A percentile compares a stretch with the other conserved stretches of the same genome.
Evolutionary conservation across 2,113 vertebrate species (phyloP).

Genomic region (Thomomys bottae): DNA sequence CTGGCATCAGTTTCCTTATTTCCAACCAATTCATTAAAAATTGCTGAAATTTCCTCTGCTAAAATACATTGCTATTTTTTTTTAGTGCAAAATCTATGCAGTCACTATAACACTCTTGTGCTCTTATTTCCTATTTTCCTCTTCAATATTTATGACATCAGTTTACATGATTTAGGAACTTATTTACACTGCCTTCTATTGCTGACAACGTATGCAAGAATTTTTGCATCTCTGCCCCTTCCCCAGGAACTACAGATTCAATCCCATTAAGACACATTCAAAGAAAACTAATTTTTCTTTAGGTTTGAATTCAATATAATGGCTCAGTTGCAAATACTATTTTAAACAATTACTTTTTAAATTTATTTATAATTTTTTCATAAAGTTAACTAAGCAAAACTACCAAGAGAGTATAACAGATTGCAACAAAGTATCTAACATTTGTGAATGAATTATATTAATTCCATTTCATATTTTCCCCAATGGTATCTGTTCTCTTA

Average conservation of each 20-base stretch:
- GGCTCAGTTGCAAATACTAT: background rate
- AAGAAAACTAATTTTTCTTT: background rate
- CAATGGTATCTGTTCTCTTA: background rate
- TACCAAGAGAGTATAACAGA: conserved; percentile 12
- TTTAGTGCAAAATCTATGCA: background rate
- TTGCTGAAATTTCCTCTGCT: background rate
- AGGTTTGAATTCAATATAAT: background rate
- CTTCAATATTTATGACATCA: background rate
- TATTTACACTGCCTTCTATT: background rate
- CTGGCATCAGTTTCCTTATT: conserved; percentile 54
- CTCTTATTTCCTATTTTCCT: background rate
- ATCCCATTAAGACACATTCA: background rate
- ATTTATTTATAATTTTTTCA: background rate
- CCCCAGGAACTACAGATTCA: background rate
- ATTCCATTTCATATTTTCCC: background rate
- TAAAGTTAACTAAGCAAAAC: conserved; percentile 29
- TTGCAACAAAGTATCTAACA: conserved; percentile 47
- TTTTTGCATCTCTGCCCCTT: background rate
- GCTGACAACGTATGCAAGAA: background rate
- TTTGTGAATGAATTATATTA: conserved; percentile 58
- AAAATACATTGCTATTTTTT: background rate
- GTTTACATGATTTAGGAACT: background rate
- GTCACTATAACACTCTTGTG: background rate
- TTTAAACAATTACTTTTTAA: conserved; percentile 4
- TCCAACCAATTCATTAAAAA: conserved; percentile 56